Conservation (phyloP, 1,140 invertebrate species). For the Propsilocerus akamusi region DNA sequence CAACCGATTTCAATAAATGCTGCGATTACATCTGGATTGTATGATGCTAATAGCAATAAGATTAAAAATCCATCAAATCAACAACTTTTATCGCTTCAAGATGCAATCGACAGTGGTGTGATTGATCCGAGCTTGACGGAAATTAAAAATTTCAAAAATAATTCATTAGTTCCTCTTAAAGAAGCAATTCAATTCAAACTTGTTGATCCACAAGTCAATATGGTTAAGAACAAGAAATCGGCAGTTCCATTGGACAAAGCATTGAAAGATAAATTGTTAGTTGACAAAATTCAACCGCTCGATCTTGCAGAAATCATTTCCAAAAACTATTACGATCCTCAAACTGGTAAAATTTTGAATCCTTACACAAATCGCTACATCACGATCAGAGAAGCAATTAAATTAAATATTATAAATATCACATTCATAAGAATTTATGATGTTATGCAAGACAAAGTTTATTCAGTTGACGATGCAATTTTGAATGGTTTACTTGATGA, state of each 20-base stretch:
- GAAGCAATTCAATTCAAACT: slow-evolving; percentile 60
- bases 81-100: not conserved
- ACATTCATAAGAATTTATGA: slow-evolving; percentile 54
- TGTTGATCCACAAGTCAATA: slow-evolving; percentile 51
- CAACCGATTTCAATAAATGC: slow-evolving; percentile 61
- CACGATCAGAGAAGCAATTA: slow-evolving; percentile 51
- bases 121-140: slow-evolving; percentile 43
- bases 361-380: slow-evolving; percentile 57
- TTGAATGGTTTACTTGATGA: slow-evolving; percentile 48
- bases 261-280: slow-evolving; percentile 47
- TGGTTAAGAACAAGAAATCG: slow-evolving; percentile 47
- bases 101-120: not conserved
- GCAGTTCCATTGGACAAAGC: slow-evolving; percentile 44
- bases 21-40: slow-evolving; percentile 45
- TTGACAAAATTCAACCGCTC: slow-evolving; percentile 44
- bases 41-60: slow-evolving; percentile 15
- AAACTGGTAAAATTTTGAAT: slow-evolving; percentile 55
- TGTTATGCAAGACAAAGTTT: slow-evolving; percentile 41
- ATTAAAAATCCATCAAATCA: not conserved
- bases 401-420: slow-evolving; percentile 49
- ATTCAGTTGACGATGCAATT: slow-evolving; percentile 49
- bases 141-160: slow-evolving; percentile 43
- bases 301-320: slow-evolving; percentile 55
- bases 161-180: slow-evolving; percentile 44
- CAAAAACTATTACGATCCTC: slow-evolving; percentile 48